phyloP scores from a whole-genome alignment of 2,113 vertebrate genomes.

The Carassius gibelio region DNA sequence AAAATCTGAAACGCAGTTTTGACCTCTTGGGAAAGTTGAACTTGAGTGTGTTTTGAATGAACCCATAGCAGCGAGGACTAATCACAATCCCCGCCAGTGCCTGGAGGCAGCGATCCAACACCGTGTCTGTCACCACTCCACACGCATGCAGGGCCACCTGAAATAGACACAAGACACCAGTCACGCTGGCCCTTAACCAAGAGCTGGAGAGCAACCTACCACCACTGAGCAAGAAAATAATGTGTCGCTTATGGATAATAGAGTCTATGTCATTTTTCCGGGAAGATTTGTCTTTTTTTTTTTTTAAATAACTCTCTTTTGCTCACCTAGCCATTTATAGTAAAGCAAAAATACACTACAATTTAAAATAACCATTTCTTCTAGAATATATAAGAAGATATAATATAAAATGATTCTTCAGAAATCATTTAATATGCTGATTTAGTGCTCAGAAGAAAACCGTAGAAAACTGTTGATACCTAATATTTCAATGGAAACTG shows the following conservation, averaged over 20 bases:
- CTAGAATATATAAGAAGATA: not conserved
- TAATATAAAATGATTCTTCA: not conserved
- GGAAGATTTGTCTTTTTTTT: no score
- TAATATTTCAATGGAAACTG: no score
- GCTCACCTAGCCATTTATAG: no score
- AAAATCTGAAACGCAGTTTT: not conserved
- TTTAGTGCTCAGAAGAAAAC: not conserved
- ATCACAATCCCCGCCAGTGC: conserved; percentile 85
- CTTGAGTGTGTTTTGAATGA: conserved; percentile 94
- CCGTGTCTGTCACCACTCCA: conserved; percentile 97
- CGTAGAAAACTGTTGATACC: no score
- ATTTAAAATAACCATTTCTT: not conserved
- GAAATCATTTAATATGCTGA: not conserved
- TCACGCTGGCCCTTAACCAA: not conserved
- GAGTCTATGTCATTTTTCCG: not conserved
- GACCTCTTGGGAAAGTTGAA: conserved; percentile 93
- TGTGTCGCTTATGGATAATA: not conserved
- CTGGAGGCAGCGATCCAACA: conserved; percentile 87
- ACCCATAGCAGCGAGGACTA: conserved; percentile 96
- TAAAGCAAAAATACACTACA: no score
- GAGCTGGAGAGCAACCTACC: no score
- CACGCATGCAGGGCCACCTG: conserved; percentile 96
- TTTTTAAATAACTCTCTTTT: no score
- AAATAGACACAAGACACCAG: not conserved
- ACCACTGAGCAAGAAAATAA: not conserved